Evolutionary conservation across 2,113 vertebrate genomes (phyloP).

Genomic region (Acinonyx jubatus): DNA sequence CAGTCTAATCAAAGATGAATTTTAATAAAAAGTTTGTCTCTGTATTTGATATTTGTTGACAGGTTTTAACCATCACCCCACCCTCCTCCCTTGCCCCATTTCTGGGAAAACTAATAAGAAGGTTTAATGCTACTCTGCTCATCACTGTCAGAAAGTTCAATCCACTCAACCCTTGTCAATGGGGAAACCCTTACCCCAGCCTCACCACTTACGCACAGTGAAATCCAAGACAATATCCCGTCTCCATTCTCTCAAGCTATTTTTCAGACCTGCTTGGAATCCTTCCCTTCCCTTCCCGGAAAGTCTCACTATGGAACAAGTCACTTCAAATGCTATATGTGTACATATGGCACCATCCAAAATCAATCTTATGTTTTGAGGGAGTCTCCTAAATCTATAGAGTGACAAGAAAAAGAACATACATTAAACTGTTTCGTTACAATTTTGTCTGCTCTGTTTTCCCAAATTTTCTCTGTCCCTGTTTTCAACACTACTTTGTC

Average conservation of each 20-base stretch:
- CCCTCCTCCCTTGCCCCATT: background rate
- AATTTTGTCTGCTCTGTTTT: slow-evolving; percentile 39
- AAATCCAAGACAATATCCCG: background rate
- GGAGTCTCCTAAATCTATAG: background rate
- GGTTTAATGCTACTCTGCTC: fast-evolving
- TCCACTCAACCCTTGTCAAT: background rate
- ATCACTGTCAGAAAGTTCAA: background rate
- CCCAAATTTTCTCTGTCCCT: background rate
- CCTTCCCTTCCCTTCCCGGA: background rate
- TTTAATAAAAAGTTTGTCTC: background rate
- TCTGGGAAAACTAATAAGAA: background rate
- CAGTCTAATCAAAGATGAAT: background rate
- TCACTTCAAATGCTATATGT: fast-evolving
- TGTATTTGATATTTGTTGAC: background rate
- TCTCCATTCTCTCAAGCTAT: background rate
- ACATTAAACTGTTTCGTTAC: background rate
- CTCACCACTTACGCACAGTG: background rate
- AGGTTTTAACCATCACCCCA: background rate
- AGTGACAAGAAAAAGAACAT: background rate
- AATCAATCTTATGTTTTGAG: too few species aligned
- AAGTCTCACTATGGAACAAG: background rate
- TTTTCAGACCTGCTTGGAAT: background rate
- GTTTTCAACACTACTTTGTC: background rate
- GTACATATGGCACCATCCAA: too few species aligned
- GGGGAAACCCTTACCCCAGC: background rate